Percentiles rank a stretch among this genome's conserved stretches.
These are phyloP conservation scores for Philonicus albiceps DNA, from an alignment of 2,888 invertebrate genomes.

Conservation along the genomic window DNA sequence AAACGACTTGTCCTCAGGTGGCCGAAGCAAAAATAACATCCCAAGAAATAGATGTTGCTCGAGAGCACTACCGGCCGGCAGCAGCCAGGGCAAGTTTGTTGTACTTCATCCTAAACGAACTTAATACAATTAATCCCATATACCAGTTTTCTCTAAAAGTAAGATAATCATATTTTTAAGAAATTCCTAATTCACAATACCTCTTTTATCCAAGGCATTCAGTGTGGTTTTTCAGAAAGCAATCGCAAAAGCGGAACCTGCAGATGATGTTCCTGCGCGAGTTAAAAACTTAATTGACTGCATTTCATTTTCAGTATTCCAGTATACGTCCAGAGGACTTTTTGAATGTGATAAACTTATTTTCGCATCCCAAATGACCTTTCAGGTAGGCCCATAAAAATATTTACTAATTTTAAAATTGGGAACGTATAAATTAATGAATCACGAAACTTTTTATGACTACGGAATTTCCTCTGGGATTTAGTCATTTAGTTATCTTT, in stretches of 20 bases:
- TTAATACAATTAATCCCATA: conserved; percentile 95
- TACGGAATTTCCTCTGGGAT: too few species aligned
- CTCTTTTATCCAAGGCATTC: conserved; percentile 74
- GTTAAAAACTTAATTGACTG: conserved; percentile 92
- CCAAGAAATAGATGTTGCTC: conserved; percentile 88
- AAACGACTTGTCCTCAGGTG: conserved; percentile 64
- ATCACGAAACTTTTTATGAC: too few species aligned
- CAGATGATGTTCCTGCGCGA: conserved; percentile 78
- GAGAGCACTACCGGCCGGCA: conserved; percentile 80
- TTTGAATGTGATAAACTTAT: conserved; percentile 97
- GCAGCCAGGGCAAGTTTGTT: conserved; percentile 91
- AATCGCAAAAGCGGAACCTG: conserved; percentile 85
- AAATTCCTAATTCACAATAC: background rate
- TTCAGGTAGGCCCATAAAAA: conserved; percentile 71
- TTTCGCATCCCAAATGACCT: conserved; percentile 95
- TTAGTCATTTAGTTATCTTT: too few species aligned
- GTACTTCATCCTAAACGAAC: conserved; percentile 94
- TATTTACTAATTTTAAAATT: background rate
- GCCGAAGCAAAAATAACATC: conserved; percentile 93
- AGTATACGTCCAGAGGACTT: conserved; percentile 91
- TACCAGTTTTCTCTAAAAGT: conserved; percentile 96
- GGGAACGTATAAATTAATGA: too few species aligned
- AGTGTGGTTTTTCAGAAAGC: conserved; percentile 98
- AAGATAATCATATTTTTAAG: background rate
- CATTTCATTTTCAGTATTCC: conserved; percentile 93